phyloP scores from a whole-genome alignment of 2,888 invertebrate genomes.

The Meganola albula region DNA sequence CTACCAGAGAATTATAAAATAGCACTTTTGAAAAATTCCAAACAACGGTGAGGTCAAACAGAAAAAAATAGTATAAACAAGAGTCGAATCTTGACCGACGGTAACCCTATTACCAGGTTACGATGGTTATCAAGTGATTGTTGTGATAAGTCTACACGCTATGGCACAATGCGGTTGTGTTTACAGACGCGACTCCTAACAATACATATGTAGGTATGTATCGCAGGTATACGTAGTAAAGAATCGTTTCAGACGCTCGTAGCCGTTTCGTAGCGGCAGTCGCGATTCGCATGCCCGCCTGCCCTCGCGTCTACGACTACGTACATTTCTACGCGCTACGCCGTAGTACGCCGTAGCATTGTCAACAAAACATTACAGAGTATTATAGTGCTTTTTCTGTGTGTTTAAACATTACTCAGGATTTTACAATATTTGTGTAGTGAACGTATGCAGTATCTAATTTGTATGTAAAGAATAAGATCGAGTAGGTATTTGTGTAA shows the following conservation, averaged over 20 bases:
- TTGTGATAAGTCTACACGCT: slow-evolving; percentile 42
- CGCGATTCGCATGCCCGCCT: slow-evolving; percentile 41
- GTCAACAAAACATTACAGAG: neutral
- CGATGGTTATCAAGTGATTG: slow-evolving; percentile 37
- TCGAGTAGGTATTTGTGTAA: slow-evolving; percentile 20
- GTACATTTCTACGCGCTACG: slow-evolving; percentile 43
- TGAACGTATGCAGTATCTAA: slow-evolving; percentile 24
- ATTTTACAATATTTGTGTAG: too few relatives aligned
- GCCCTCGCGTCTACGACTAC: slow-evolving; percentile 36
- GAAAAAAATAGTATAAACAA: too few relatives aligned
- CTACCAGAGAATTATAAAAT: too few relatives aligned
- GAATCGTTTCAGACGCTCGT: slow-evolving; percentile 12
- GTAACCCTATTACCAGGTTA: too few relatives aligned
- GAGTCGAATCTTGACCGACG: too few relatives aligned
- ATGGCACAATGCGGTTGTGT: slow-evolving; percentile 35
- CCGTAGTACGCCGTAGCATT: slow-evolving; percentile 31
- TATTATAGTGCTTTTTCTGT: too few relatives aligned
- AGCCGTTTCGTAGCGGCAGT: slow-evolving; percentile 33
- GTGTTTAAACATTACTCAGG: too few relatives aligned
- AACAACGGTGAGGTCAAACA: too few relatives aligned
- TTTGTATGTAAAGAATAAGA: slow-evolving; percentile 33
- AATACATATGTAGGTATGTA: slow-evolving; percentile 15
- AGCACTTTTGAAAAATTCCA: too few relatives aligned
- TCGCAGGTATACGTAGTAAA: slow-evolving; percentile 18
- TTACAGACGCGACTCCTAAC: slow-evolving; percentile 38